Evolutionary conservation across 2,888 invertebrate genomes (phyloP), one percentile per base, ranked within the genome.

Genomic region (Rhodophaea formosa): DNA sequence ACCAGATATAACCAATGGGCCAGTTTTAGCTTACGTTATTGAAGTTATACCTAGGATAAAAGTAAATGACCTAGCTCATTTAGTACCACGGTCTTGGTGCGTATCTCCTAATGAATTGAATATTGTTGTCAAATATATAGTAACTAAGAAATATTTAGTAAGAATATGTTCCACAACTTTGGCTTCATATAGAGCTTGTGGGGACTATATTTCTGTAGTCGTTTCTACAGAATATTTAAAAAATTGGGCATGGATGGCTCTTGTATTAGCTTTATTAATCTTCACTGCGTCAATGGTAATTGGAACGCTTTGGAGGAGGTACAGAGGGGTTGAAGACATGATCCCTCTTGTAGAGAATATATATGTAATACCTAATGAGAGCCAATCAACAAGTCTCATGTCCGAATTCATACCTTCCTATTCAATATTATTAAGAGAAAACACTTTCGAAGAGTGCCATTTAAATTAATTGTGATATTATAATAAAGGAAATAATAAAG

Each of bases 11-110:
- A 79, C 79, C 1, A 91, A 91, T 58, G 91, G 91, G 12, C 81
- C 82, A n/a, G 67, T 90, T 32, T 69, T 90, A 52, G 76, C 85
- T 10, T 89, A 87, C 62, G 69, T 65, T n/a, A 59, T 90, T n/a
- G 80, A 86, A 72, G 73, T 89, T 8, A 59, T 79, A 47, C 82
- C 86, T n/a, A 71, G 66, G 15, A 62, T 75, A 29, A 69, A 69
- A 49, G 60, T 70, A 10, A 68, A 69, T 52, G 66, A 74, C n/a
- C 59, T 69, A 8, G 69, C 68, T 49, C 65, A 70, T 45, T 59
- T 80, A 7, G 57, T 79, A 47, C 82, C 85, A 1, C 78, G 81
- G 63, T 60, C 70, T 7, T 81, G 79, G 79, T 90, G 90, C 57
- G 72, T 83, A 2, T 60, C 72, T 16, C 71, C 76, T 7, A 68